Conservation (phyloP, 2,888 invertebrate species). For the Perizoma flavofasciatum region DNA sequence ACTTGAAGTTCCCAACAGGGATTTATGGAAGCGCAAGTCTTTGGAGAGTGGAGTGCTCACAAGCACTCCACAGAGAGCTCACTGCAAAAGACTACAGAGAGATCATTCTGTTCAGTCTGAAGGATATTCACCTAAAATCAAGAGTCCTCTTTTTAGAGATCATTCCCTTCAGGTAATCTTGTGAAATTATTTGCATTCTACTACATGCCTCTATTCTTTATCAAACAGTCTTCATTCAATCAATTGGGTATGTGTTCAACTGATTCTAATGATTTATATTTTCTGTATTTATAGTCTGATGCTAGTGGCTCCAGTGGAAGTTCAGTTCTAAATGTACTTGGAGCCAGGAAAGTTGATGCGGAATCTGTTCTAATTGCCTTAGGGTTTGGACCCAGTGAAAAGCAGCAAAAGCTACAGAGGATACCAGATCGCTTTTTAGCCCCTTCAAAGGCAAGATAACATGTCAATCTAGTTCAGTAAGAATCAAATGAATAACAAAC, state of each 20-base stretch:
- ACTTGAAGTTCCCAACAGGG: conserved; percentile 66
- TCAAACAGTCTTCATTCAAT: no score
- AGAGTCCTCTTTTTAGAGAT: conserved; percentile 77
- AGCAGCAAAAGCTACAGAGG: conserved; percentile 87
- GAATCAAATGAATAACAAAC: no score
- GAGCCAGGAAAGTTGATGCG: conserved; percentile 93
- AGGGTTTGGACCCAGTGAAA: conserved; percentile 90
- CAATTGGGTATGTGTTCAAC: no score
- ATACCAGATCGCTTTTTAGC: conserved; percentile 92
- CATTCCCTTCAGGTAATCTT: conserved; percentile 74
- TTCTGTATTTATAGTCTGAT: conserved; percentile 63
- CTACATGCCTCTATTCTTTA: background rate
- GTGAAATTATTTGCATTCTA: background rate
- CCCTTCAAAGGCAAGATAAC: conserved; percentile 91
- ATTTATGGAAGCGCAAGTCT: conserved; percentile 69
- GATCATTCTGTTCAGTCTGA: conserved; percentile 79
- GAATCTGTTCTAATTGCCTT: conserved; percentile 93
- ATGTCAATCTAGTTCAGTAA: no score
- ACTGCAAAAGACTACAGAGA: conserved; percentile 65
- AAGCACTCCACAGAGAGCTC: conserved; percentile 56
- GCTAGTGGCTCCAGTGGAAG: conserved; percentile 84
- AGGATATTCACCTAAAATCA: conserved; percentile 69
- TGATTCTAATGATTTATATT: background rate
- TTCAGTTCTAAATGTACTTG: conserved; percentile 93
- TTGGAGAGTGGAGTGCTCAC: conserved; percentile 66